Conservation (phyloP, 2,113 vertebrate genomes). For the Sarotherodon lohbergeri region DNA sequence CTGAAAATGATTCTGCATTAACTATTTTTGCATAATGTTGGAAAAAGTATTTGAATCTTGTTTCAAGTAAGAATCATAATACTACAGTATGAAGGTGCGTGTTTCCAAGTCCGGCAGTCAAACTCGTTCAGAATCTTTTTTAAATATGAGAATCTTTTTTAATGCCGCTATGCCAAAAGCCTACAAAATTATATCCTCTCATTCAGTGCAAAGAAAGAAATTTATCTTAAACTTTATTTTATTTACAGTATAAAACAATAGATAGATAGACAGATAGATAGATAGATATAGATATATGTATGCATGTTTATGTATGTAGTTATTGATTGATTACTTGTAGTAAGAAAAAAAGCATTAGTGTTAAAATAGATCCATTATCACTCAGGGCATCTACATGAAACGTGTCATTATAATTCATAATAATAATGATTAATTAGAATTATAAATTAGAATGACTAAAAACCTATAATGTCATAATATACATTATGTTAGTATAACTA, state of each 20-base stretch:
- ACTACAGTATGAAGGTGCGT: neutral
- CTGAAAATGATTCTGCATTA: neutral
- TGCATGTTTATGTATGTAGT: neutral
- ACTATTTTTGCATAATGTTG: neutral
- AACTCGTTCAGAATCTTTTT: neutral
- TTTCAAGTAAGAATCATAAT: neutral
- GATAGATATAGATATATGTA: neutral
- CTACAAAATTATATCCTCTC: neutral
- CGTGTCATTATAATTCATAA: neutral
- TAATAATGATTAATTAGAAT: neutral
- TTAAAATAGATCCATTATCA: neutral
- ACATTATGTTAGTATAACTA: neutral
- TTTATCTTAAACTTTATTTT: neutral
- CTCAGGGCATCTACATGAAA: neutral
- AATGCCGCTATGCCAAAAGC: neutral
- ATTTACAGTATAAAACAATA: neutral
- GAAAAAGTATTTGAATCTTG: neutral
- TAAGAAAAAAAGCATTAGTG: neutral
- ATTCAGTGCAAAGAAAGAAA: neutral
- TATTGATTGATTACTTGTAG: neutral
- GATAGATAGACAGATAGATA: neutral
- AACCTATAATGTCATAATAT: neutral
- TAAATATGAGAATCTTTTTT: neutral
- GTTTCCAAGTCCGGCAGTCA: neutral
- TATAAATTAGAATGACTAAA: neutral